Percentiles rank a stretch among this genome's conserved stretches.
Evolutionary conservation across 2,888 invertebrate genomes (phyloP).

Genomic region (Ernsta delagoae): DNA sequence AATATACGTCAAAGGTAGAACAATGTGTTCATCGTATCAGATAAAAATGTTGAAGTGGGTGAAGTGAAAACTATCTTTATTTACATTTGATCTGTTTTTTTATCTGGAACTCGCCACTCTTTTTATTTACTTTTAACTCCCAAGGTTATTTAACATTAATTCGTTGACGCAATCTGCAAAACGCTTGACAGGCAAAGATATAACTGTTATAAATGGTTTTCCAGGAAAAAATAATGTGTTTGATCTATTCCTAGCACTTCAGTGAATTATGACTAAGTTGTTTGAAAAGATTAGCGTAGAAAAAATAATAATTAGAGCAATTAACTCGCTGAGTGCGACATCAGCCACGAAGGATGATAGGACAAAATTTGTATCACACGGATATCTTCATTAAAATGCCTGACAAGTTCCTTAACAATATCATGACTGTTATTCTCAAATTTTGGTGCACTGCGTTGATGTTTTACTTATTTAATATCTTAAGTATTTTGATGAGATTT

Average conservation of each 20-base stretch:
- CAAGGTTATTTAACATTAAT: no score
- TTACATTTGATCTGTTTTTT: no score
- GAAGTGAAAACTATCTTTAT: no score
- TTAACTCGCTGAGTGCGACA: slow-evolving; percentile 2
- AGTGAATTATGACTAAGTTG: slow-evolving; percentile 2
- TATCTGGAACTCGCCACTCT: no score
- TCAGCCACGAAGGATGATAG: not conserved
- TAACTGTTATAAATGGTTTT: not conserved
- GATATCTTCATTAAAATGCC: slow-evolving; percentile 4
- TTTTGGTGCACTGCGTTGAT: not conserved
- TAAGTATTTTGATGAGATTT: not conserved
- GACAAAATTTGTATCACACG: slow-evolving; percentile 3
- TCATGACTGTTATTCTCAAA: not conserved
- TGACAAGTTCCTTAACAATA: not conserved
- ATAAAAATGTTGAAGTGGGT: no score
- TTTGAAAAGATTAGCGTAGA: not conserved
- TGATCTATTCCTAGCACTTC: slow-evolving; percentile 2
- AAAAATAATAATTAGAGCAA: slow-evolving; percentile 2
- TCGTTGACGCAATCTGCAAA: not conserved
- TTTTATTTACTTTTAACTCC: no score
- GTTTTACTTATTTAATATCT: not conserved
- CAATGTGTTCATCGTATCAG: no score
- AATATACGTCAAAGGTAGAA: no score
- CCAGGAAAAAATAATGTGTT: not conserved
- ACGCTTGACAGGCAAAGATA: not conserved